Conservation (phyloP, 2,888 invertebrate genomes). For the Drosophila niveifrons region DNA sequence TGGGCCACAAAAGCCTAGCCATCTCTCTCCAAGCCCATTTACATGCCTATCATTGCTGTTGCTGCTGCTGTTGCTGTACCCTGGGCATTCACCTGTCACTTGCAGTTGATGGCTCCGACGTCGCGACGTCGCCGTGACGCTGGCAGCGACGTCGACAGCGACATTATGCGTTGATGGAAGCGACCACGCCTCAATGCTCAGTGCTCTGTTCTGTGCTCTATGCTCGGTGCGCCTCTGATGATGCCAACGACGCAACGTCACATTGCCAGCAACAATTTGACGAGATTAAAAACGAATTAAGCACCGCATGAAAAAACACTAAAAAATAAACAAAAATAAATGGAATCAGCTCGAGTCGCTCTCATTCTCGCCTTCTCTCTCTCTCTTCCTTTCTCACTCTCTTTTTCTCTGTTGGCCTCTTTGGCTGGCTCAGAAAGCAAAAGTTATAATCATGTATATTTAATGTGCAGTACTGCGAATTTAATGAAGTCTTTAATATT, state of each 20-base stretch:
- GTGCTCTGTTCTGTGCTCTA: no score
- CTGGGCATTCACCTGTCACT: conserved; percentile 67
- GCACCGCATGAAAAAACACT: conserved; percentile 58
- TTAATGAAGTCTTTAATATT: conserved; percentile 70
- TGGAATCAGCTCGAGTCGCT: conserved; percentile 33
- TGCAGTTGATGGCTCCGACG: conserved; percentile 44
- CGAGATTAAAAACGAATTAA: conserved; percentile 75
- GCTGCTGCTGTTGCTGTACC: conserved; percentile 1
- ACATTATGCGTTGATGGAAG: conserved; percentile 38
- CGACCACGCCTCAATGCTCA: conserved; percentile 50
- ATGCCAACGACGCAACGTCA: conserved; percentile 15
- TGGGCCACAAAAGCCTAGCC: conserved; percentile 24
- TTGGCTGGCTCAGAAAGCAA: conserved; percentile 27
- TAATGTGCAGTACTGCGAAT: conserved; percentile 53
- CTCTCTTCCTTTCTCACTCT: neutral
- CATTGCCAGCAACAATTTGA: conserved; percentile 52
- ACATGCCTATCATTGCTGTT: conserved; percentile 61
- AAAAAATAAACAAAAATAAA: conserved; percentile 36
- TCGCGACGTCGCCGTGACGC: conserved; percentile 1
- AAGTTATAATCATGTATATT: conserved; percentile 66
- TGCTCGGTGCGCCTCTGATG: conserved; percentile 41
- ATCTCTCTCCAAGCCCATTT: conserved; percentile 49
- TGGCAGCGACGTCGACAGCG: conserved; percentile 20
- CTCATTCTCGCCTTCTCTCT: neutral
- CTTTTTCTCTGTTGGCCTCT: neutral